Evolutionary conservation across 2,113 vertebrate species (phyloP), one percentile per base, ranked within the genome.

Genomic region (Ictidomys tridecemlineatus): DNA sequence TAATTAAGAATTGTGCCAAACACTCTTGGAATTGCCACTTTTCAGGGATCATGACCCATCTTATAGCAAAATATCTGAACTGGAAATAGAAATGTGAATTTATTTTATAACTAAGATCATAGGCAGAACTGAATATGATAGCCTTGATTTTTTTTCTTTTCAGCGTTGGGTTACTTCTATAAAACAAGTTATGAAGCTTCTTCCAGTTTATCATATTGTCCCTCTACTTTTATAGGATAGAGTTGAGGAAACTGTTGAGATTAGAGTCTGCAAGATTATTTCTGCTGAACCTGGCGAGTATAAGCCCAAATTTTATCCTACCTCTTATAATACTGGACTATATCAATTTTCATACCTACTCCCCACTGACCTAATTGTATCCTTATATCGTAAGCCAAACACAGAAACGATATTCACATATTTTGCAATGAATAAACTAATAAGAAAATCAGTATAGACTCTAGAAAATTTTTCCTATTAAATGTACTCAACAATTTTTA

Each of bases 1-100:
- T 83, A 88, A 96, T 89, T 51, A 94, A 92, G 24, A 93, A 95
- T 12, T 86, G 76, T 92, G 51, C 48, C 74, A 76, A 86, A 89
- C 20, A 28, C 79, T 45, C 28, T 84, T 79, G 22, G 37, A 78
- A 69, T 24, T 86, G 14, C 28, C 85, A 61, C 45, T 92, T 79
- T 67, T 93, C 51, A 84, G 82, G 58, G 48, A 83, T 96, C 58
- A 39, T 61, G 39, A 85, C 18, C 56, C 17, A 13, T 37, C 32
- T 91, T 70, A 85, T 4, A 91, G 56, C 48, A 96, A 93, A 89
- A 24, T 7, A 85, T 74, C 34, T 79, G 63, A 97, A 74, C 28
- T 93, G 12, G 53, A 96, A 74, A 48, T 16, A 67, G 39, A 95
- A 53, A 94, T 34, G 7, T 45, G 24, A 83, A 10, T 92, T 85